Conservation (phyloP, 2,888 invertebrate genomes). For the Dorcus parallelipipedus region DNA sequence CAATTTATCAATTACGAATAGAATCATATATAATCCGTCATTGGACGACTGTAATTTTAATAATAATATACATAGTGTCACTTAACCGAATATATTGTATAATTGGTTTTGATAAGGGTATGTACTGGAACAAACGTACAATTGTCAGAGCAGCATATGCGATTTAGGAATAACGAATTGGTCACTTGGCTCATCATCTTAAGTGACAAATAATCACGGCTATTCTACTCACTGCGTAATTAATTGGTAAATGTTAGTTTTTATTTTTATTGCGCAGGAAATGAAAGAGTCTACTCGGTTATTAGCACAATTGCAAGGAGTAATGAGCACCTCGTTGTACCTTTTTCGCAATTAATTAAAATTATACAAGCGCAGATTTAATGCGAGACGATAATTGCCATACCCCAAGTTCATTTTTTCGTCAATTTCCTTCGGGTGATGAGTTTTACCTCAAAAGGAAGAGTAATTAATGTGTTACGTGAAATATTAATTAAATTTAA, state of each 20-base stretch:
- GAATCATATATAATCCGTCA: slow-evolving; percentile 41
- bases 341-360: slow-evolving; percentile 12
- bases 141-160: slow-evolving; percentile 8
- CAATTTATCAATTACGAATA: slow-evolving; percentile 50
- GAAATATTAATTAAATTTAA: too few relatives aligned
- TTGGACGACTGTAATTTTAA: slow-evolving; percentile 47
- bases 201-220: slow-evolving; percentile 50
- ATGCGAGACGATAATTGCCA: background rate
- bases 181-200: slow-evolving; percentile 43
- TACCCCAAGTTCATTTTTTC: too few relatives aligned
- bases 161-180: slow-evolving; percentile 24
- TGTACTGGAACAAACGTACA: slow-evolving; percentile 31
- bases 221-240: slow-evolving; percentile 43
- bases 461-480: too few relatives aligned
- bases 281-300: slow-evolving; percentile 13
- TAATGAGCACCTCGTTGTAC: slow-evolving; percentile 1
- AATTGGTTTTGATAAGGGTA: slow-evolving; percentile 52
- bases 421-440: too few relatives aligned
- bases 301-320: slow-evolving; percentile 20
- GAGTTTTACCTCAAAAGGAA: too few relatives aligned
- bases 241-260: slow-evolving; percentile 48
- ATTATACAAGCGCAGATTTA: slow-evolving; percentile 7
- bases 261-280: slow-evolving; percentile 38
- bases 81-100: slow-evolving; percentile 49
- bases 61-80: slow-evolving; percentile 44